A percentile compares a stretch with the other conserved stretches of the same genome.
These are phyloP conservation scores for Scleropages formosus DNA, from an alignment of 2,797 vertebrate genomes.

Conservation along the genomic window DNA sequence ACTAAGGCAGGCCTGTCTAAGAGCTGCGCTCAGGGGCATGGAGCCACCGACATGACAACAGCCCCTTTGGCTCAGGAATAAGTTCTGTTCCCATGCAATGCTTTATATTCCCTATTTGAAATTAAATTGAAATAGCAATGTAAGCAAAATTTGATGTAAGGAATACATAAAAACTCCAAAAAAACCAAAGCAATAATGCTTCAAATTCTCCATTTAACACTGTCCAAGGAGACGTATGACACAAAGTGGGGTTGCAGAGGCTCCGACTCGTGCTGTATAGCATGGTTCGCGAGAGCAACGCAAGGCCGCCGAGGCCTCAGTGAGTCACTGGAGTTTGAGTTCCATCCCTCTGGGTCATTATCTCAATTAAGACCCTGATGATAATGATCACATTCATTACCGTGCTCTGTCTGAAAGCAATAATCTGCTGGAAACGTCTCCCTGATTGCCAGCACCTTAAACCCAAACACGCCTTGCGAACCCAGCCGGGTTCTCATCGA, in stretches of 20 bases:
- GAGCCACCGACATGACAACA: too few relatives aligned
- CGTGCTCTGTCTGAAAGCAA: slow-evolving; percentile 43
- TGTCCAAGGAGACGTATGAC: too few relatives aligned
- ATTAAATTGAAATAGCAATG: too few relatives aligned
- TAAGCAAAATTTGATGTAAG: too few relatives aligned
- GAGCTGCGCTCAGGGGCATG: too few relatives aligned
- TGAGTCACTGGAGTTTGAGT: slow-evolving; percentile 42
- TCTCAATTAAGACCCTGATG: slow-evolving; percentile 52
- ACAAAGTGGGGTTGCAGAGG: too few relatives aligned
- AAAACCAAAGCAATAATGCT: too few relatives aligned
- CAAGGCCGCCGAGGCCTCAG: not conserved
- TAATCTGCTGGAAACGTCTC: slow-evolving; percentile 63
- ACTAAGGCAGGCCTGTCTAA: too few relatives aligned
- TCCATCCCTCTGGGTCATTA: slow-evolving; percentile 54
- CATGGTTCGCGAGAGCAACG: slow-evolving; percentile 2
- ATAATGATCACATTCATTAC: slow-evolving; percentile 61
- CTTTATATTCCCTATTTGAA: not conserved
- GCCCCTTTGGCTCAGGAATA: not conserved
- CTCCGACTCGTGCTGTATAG: not conserved
- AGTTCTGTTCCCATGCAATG: not conserved
- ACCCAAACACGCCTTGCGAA: slow-evolving; percentile 51
- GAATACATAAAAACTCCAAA: too few relatives aligned
- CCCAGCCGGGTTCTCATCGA: slow-evolving; percentile 20
- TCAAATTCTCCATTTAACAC: too few relatives aligned
- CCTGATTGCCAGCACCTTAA: slow-evolving; percentile 65